Evolutionary conservation across 2,113 vertebrate genomes (phyloP), one percentile per base, ranked within the genome.

Genomic region (Zootoca vivipara): DNA sequence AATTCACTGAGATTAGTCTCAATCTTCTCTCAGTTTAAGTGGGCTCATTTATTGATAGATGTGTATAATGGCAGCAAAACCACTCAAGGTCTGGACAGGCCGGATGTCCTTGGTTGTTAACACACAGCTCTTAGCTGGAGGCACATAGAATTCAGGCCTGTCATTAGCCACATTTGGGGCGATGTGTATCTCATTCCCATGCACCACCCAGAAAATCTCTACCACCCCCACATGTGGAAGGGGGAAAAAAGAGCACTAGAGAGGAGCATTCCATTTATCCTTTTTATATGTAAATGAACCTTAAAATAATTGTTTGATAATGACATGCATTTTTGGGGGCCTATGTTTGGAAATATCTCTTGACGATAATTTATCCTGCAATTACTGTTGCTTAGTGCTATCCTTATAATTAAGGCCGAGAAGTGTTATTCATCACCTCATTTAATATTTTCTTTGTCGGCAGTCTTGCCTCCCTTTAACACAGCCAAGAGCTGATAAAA

Each of bases 241-340:
- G 40, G 46, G 26, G 12, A 42, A 9, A 46, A 9, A 56, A 69
- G 5, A 18, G 74, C 7, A 35, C 13, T 7, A 93, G 93, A 93
- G 91, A 92, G 82, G 90, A 93, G 91, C 94, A 93, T 93, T 95
- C 92, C 93, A 92, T 87, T 93, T 95, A 93, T 94, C 93, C 93
- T 95, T 96, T 96, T 96, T 95, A 96, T 95, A 95, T 96, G 95
- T 85, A 96, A 95, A 96, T 96, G 92, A 95, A 93, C 89, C 92
- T 95, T 95, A 95, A 95, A 96, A 96, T 95, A 95, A 95, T 96
- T 95, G 93, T 96, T 95, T 95, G 95, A 95, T 96, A 96, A 96
- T 94, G 94, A 95, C 93, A 94, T 92, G 87, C 89, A 26, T 0
- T 95, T 95, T 95, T 94, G 70, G 77, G 22, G 87, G 87, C 94